Percentiles rank a stretch among this genome's conserved stretches.
Evolutionary conservation across 2,888 invertebrate genomes (phyloP).

Genomic region (Eretmocerus hayati): DNA sequence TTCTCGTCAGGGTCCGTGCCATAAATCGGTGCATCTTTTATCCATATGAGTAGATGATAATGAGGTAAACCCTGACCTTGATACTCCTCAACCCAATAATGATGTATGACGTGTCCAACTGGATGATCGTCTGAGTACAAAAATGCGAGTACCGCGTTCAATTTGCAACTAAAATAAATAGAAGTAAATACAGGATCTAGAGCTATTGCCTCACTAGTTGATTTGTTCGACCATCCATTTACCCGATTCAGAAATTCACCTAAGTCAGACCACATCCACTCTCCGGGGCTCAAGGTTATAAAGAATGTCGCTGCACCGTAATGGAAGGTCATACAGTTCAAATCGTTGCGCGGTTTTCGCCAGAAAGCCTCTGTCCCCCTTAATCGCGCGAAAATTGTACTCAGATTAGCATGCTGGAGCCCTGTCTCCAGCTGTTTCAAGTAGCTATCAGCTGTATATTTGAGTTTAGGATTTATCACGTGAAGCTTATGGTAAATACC

Average conservation of each 20-base stretch:
- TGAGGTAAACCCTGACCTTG: slow-evolving; percentile 15
- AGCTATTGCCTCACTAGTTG: slow-evolving; percentile 28
- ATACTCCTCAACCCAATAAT: slow-evolving; percentile 30
- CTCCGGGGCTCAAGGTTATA: slow-evolving; percentile 27
- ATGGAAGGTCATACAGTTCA: slow-evolving; percentile 25
- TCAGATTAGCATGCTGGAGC: slow-evolving; percentile 21
- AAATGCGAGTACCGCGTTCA: slow-evolving; percentile 33
- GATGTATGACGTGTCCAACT: slow-evolving; percentile 27
- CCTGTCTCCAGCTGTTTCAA: slow-evolving; percentile 18
- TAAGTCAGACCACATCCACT: slow-evolving; percentile 32
- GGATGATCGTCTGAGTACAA: slow-evolving; percentile 27
- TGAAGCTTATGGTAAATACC: slow-evolving; percentile 25
- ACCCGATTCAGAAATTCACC: slow-evolving; percentile 28
- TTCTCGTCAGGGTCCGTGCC: slow-evolving; percentile 25
- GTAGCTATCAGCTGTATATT: slow-evolving; percentile 14
- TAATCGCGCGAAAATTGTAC: slow-evolving; percentile 23
- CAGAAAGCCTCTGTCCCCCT: slow-evolving; percentile 26
- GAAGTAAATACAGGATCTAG: slow-evolving; percentile 34
- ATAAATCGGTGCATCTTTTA: background rate
- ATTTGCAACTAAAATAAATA: slow-evolving; percentile 34
- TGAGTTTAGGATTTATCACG: slow-evolving; percentile 18
- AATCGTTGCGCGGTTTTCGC: slow-evolving; percentile 22
- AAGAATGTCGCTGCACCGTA: slow-evolving; percentile 33
- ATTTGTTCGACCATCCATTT: slow-evolving; percentile 26
- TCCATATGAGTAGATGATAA: slow-evolving; percentile 3